Evolutionary conservation across 2,113 vertebrate genomes (phyloP).

Genomic region (Sinosuthora webbiana): DNA sequence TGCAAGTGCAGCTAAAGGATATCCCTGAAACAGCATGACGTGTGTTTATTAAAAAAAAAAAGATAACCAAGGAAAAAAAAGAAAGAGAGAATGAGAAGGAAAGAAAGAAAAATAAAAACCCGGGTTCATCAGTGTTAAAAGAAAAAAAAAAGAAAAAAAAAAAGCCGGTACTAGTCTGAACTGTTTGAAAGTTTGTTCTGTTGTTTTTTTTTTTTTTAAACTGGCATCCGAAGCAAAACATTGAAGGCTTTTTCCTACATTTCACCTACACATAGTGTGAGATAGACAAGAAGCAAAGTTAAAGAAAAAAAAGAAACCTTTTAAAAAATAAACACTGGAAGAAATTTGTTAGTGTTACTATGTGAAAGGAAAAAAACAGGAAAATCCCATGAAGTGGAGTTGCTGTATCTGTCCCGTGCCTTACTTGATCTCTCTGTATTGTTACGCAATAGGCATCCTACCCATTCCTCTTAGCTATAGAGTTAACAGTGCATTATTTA

Average conservation of each 20-base stretch:
- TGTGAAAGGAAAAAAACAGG: constrained; percentile 91
- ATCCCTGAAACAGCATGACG: background rate
- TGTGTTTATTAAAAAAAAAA: background rate
- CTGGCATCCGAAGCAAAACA: constrained; percentile 74
- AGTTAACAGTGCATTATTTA: constrained; percentile 81
- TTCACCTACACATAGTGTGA: constrained; percentile 76
- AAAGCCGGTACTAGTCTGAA: constrained; percentile 78
- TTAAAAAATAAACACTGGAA: constrained; percentile 95
- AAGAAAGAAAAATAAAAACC: constrained; percentile 44
- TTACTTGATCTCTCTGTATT: constrained; percentile 76
- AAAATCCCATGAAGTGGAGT: constrained; percentile 79
- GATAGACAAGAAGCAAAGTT: constrained; percentile 76
- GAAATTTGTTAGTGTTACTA: constrained; percentile 89
- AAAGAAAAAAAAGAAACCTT: constrained; percentile 58
- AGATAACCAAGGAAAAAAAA: background rate
- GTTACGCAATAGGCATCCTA: constrained; percentile 70
- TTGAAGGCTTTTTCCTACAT: constrained; percentile 73
- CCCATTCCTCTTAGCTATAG: constrained; percentile 71
- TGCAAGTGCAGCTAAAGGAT: constrained; percentile 96
- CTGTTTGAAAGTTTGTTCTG: constrained; percentile 71
- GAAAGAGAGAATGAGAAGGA: background rate
- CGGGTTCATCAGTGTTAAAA: constrained; percentile 61
- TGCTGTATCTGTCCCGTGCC: constrained; percentile 76
- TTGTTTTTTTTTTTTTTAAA: constrained; percentile 66
- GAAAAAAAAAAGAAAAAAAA: background rate